A percentile compares a stretch with the other conserved stretches of the same genome.
Evolutionary conservation across 53 echinoderm and acorn worm species (phyloP).

Genomic region (Echinometra lucunter): DNA sequence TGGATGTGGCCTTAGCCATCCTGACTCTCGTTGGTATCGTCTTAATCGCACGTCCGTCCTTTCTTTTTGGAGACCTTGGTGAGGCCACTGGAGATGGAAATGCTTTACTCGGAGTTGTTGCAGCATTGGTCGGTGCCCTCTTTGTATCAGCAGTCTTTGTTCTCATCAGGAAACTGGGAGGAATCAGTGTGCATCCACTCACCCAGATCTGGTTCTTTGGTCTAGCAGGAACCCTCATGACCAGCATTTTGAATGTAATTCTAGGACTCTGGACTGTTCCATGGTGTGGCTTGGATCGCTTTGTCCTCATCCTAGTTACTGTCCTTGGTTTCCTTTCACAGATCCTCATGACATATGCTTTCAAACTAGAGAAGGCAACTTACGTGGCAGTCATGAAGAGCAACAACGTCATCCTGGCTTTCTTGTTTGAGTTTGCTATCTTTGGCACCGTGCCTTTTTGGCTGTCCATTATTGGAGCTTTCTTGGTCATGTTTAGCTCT

Average conservation of each 20-base stretch:
- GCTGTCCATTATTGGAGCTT: slow-evolving; percentile 53
- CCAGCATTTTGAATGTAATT: background rate
- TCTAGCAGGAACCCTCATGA: background rate
- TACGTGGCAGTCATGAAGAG: slow-evolving; percentile 50
- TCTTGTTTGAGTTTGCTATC: slow-evolving; percentile 38
- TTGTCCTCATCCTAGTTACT: slow-evolving; percentile 10
- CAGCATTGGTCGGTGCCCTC: slow-evolving; percentile 20
- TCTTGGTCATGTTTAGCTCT: slow-evolving; percentile 8
- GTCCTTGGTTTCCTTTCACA: slow-evolving; percentile 45
- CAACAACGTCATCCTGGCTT: slow-evolving; percentile 52
- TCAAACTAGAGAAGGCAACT: slow-evolving; percentile 53
- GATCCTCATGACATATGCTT: slow-evolving; percentile 38
- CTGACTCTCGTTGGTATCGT: slow-evolving; percentile 17
- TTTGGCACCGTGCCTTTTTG: slow-evolving; percentile 65
- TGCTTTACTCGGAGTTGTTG: background rate
- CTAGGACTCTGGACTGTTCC: slow-evolving; percentile 46
- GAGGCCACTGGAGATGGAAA: background rate
- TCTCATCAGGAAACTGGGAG: slow-evolving; percentile 51
- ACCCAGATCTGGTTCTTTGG: slow-evolving; percentile 32
- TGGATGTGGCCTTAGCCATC: slow-evolving; percentile 34
- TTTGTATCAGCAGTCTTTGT: slow-evolving; percentile 26
- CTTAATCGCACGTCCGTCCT: slow-evolving; percentile 60
- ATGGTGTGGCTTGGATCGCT: slow-evolving; percentile 29
- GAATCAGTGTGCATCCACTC: slow-evolving; percentile 59
- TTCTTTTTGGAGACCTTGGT: slow-evolving; percentile 46